phyloP scores from a whole-genome alignment of 2,113 vertebrate genomes.

The Elaphurus davidianus region DNA sequence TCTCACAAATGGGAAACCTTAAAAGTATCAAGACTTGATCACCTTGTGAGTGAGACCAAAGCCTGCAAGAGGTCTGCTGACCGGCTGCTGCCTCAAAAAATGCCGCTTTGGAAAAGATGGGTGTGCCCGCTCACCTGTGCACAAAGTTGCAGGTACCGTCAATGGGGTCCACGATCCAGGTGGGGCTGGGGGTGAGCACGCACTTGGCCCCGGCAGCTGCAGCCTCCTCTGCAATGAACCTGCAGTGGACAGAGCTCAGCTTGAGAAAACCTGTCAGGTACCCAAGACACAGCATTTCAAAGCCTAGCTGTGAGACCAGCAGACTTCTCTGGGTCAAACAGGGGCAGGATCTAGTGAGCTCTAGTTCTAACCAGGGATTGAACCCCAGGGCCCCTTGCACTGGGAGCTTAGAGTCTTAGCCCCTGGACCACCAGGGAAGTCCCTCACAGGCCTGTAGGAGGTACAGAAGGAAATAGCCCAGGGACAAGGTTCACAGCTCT shows the following conservation, averaged over 20 bases:
- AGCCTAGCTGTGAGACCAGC: not conserved
- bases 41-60: not conserved
- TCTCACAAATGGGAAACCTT: not conserved
- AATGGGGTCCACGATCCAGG: constrained; percentile 93
- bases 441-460: not conserved
- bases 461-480: not conserved
- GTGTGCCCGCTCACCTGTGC: constrained; percentile 82
- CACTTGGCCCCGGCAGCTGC: constrained; percentile 89
- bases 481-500: not conserved
- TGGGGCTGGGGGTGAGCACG: constrained; percentile 85
- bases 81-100: not conserved
- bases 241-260: constrained; percentile 62
- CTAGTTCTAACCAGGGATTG: not conserved
- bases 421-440: not conserved
- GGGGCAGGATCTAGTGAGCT: not conserved
- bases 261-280: not conserved
- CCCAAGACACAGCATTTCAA: not conserved
- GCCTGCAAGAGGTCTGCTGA: not conserved
- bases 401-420: not conserved
- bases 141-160: constrained; percentile 94
- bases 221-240: constrained; percentile 92
- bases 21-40: not conserved
- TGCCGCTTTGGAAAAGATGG: not conserved
- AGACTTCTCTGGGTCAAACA: not conserved
- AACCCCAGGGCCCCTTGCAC: not conserved